phyloP scores from a whole-genome alignment of 2,888 invertebrate species.

The Loripinus fragilis region DNA sequence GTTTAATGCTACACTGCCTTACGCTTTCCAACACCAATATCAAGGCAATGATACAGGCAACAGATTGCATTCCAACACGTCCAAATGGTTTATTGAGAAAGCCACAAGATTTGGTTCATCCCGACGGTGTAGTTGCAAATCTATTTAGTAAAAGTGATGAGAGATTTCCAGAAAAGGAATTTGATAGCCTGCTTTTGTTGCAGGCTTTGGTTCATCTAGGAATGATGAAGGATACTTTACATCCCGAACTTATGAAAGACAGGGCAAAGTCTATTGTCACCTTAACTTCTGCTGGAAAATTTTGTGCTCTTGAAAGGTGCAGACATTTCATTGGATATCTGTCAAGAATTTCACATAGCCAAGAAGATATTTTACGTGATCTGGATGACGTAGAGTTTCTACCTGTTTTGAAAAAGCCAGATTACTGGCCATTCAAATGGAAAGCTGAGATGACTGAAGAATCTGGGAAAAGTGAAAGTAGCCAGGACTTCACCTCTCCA shows the following conservation, averaged over 20 bases:
- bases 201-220: background rate
- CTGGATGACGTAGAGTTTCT: conserved; percentile 27
- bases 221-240: conserved; percentile 16
- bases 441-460: no score
- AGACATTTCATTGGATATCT: background rate
- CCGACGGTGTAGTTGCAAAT: background rate
- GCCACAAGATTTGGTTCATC: conserved; percentile 35
- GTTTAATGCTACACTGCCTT: conserved; percentile 24
- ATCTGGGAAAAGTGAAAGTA: no score
- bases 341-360: background rate
- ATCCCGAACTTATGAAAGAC: background rate
- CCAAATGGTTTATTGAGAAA: conserved; percentile 28
- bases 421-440: conserved; percentile 47
- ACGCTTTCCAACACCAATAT: background rate
- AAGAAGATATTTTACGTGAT: background rate
- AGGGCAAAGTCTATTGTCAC: background rate
- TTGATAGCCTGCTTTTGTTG: background rate
- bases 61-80: conserved; percentile 36
- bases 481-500: background rate
- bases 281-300: background rate
- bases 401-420: conserved; percentile 58
- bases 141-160: background rate
- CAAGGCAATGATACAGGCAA: conserved; percentile 37
- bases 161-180: background rate
- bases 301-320: background rate